Percentiles rank a stretch among this genome's conserved stretches.
Evolutionary conservation across 1,140 invertebrate genomes (phyloP).

Genomic region (Trichonephila clavata): DNA sequence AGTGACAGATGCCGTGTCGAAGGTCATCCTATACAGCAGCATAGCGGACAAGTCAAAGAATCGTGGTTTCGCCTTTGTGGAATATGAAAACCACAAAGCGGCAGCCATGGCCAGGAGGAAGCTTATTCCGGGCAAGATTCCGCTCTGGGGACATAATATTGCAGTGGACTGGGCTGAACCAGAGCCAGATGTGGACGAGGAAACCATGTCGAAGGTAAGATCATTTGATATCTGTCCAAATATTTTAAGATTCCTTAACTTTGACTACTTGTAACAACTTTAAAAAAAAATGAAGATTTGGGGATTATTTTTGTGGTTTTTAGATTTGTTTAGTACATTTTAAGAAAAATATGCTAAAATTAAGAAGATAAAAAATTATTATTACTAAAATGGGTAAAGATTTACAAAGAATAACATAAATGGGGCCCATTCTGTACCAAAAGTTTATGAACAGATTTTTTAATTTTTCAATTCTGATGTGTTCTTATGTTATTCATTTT

Average conservation of each 20-base stretch:
- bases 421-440: too few species aligned
- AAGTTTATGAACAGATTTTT: too few species aligned
- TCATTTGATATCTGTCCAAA: background rate
- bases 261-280: too few species aligned
- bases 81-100: slow-evolving; percentile 89
- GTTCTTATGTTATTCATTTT: too few species aligned
- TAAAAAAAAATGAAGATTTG: too few species aligned
- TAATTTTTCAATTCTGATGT: too few species aligned
- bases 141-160: slow-evolving; percentile 87
- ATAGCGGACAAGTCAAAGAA: slow-evolving; percentile 85
- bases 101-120: slow-evolving; percentile 91
- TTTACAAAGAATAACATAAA: too few species aligned
- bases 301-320: too few species aligned
- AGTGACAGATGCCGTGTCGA: slow-evolving; percentile 86
- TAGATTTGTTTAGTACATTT: too few species aligned
- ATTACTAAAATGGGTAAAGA: too few species aligned
- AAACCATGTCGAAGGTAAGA: slow-evolving; percentile 86
- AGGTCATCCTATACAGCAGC: slow-evolving; percentile 89
- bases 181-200: slow-evolving; percentile 88
- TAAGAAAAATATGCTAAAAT: too few species aligned
- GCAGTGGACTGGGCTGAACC: slow-evolving; percentile 94
- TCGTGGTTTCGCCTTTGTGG: slow-evolving; percentile 93
- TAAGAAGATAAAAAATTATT: too few species aligned
- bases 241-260: background rate
- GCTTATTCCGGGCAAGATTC: slow-evolving; percentile 87